Evolutionary conservation across 2,113 vertebrate genomes (phyloP).

Genomic region (Vireo altiloquus): DNA sequence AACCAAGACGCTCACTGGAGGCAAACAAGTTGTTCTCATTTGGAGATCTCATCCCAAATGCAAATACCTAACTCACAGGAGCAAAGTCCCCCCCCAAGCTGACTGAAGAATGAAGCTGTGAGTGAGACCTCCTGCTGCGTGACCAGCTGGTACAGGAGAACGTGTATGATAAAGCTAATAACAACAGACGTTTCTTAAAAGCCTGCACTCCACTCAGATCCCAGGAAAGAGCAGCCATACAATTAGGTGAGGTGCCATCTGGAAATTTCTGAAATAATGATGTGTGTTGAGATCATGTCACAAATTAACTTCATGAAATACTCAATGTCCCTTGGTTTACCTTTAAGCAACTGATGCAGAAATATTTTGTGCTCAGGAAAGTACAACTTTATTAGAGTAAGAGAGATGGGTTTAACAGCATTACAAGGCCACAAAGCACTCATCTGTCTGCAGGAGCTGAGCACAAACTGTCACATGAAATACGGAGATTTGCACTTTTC

Average conservation of each 20-base stretch:
- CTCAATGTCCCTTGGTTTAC: not conserved
- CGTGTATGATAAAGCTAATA: not conserved
- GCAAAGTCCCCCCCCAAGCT: not conserved
- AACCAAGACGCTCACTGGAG: not conserved
- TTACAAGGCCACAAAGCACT: rapidly evolving
- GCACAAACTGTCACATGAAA: not conserved
- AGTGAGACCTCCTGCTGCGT: not conserved
- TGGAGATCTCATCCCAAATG: slow-evolving; percentile 11
- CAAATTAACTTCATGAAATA: not conserved
- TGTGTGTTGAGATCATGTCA: not conserved
- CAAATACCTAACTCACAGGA: not conserved
- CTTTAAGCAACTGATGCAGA: not conserved
- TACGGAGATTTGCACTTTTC: not conserved
- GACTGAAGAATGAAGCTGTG: not conserved
- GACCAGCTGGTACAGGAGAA: slow-evolving; percentile 8
- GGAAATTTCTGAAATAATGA: not conserved
- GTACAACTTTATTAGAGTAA: slow-evolving; percentile 1
- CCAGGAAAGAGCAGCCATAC: not conserved
- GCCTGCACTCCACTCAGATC: not conserved
- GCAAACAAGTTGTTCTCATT: not conserved
- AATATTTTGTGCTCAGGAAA: not conserved
- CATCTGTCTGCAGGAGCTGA: not conserved
- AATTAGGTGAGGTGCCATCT: not conserved
- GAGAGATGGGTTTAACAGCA: not conserved
- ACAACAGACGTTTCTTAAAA: not conserved